Percentiles rank a stretch among this genome's conserved stretches.
Conservation (phyloP, 2,113 vertebrate genomes). For the Phrynocephalus versicolor region DNA sequence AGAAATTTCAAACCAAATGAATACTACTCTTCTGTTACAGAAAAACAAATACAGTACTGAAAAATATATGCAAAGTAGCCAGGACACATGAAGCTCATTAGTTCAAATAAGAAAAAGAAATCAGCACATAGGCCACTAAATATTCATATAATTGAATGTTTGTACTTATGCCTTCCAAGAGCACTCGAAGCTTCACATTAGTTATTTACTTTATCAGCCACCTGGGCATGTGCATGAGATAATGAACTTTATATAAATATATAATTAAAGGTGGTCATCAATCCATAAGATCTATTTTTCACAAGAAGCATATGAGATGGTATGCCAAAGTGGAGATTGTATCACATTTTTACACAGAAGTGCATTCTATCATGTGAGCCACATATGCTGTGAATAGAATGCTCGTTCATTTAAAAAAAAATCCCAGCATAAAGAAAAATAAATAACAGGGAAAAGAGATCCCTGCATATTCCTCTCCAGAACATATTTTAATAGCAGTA, state of each 20-base stretch:
- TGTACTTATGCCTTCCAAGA: neutral
- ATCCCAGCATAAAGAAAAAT: neutral
- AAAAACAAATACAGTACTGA: neutral
- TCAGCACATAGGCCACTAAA: conserved; percentile 23
- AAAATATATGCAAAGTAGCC: neutral
- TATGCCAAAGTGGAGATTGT: neutral
- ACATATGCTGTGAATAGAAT: neutral
- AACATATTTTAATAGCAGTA: neutral
- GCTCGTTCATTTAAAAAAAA: neutral
- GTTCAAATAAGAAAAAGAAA: neutral
- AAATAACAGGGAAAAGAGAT: neutral
- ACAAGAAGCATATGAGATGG: neutral
- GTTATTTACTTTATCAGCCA: conserved; percentile 6
- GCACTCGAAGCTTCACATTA: conserved; percentile 28
- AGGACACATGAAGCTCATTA: neutral
- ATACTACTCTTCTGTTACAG: neutral
- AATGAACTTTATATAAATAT: conserved; percentile 29
- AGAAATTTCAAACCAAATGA: conserved; percentile 4
- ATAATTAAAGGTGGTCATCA: neutral
- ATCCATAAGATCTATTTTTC: neutral
- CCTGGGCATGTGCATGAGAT: neutral
- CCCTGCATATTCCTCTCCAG: neutral
- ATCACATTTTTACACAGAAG: neutral
- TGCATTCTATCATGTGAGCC: neutral
- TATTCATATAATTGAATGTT: neutral